Evolutionary conservation across 2,888 invertebrate genomes (phyloP).

Genomic region (Apodemia mormo): DNA sequence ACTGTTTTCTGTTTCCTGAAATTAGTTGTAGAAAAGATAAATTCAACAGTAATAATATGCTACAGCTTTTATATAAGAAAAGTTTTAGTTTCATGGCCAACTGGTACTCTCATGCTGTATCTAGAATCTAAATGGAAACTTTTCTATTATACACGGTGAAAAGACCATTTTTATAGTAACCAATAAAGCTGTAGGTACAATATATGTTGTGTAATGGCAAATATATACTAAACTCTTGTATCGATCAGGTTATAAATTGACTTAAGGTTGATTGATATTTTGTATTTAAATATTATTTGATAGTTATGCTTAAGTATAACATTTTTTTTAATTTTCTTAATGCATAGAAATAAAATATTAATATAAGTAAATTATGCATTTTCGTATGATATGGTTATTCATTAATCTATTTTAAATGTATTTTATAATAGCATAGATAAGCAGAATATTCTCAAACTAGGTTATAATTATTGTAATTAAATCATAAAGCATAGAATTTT

Average conservation of each 20-base stretch:
- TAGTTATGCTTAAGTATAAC: background rate
- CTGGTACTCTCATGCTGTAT: background rate
- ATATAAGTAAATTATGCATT: conserved; percentile 9
- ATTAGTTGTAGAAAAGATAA: background rate
- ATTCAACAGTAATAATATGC: background rate
- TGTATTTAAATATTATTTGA: conserved; percentile 1
- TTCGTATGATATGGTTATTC: background rate
- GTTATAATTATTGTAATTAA: background rate
- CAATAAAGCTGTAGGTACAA: background rate
- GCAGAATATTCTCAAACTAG: background rate
- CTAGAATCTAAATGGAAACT: background rate
- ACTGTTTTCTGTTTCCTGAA: too few relatives aligned
- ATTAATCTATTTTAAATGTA: conserved; percentile 9
- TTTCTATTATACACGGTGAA: background rate
- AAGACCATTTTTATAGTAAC: background rate
- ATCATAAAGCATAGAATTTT: background rate
- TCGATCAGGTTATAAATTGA: background rate
- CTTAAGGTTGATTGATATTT: background rate
- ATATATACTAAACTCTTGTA: background rate
- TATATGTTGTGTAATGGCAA: background rate
- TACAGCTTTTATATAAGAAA: background rate
- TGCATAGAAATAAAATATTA: conserved; percentile 2
- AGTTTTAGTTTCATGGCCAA: background rate
- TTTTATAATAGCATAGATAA: background rate
- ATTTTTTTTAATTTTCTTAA: conserved; percentile 1